Base-by-base conservation (phyloP, 64 coral and sea anemone species). In the Astreopora myriophthalma region DNA sequence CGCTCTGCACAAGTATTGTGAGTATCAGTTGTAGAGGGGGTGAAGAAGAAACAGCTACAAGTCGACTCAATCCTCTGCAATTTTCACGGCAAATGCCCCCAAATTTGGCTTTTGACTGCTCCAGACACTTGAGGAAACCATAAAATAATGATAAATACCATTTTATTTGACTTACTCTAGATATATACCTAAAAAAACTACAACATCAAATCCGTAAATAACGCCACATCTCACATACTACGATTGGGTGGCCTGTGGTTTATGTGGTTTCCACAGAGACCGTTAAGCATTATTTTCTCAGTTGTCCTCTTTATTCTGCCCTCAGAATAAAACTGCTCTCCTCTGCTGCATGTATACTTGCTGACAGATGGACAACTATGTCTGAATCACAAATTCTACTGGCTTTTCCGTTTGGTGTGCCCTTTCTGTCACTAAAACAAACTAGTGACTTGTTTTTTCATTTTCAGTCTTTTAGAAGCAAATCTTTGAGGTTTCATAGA, bases 81-180 rank as follows among this genome's bases (percentile, higher is more conserved):
- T n/a, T n/a, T n/a, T n/a, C n/a, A n/a, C n/a, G n/a, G n/a, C n/a
- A n/a, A n/a, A n/a, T n/a, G n/a, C n/a, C n/a, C n/a, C n/a, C n/a
- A n/a, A n/a, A n/a, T 64, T 85, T 85, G 23, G 61, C 61, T 65
- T 65, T 65, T 65, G n/a, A n/a, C n/a, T n/a, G n/a, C n/a, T n/a
- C n/a, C n/a, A n/a, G n/a, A n/a, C n/a, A n/a, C n/a, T n/a, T n/a
- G n/a, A n/a, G n/a, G n/a, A n/a, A n/a, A n/a, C n/a, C n/a, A n/a
- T n/a, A n/a, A n/a, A n/a, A n/a, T n/a, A n/a, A n/a, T n/a, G n/a
- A n/a, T n/a, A n/a, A n/a, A n/a, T n/a, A n/a, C n/a, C n/a, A n/a
- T n/a, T n/a, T n/a, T n/a, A n/a, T n/a, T n/a, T n/a, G n/a, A n/a
- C n/a, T n/a, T n/a, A n/a, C n/a, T n/a, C n/a, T n/a, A n/a, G n/a